Conservation (phyloP, 2,113 vertebrate species). For the Mirza zaza region DNA sequence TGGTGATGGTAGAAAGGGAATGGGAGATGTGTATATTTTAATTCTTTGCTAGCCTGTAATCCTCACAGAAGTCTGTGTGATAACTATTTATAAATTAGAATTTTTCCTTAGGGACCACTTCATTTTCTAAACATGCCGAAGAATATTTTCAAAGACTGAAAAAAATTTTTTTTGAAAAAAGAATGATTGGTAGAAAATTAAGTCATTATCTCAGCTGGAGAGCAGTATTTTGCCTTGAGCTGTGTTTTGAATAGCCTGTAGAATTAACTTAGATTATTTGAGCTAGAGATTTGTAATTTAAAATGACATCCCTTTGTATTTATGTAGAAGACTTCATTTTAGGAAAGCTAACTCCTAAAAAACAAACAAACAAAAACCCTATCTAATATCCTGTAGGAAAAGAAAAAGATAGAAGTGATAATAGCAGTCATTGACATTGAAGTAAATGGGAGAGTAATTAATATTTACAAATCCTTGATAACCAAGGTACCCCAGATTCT, state of each 20-base stretch:
- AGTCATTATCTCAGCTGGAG: slow-evolving; percentile 64
- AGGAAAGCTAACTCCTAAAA: background rate
- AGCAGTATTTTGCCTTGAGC: slow-evolving; percentile 22
- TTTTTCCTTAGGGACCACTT: slow-evolving; percentile 26
- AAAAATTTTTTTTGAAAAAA: background rate
- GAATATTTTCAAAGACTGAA: background rate
- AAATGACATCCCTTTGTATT: slow-evolving; percentile 53
- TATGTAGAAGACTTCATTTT: slow-evolving; percentile 12
- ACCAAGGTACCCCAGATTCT: background rate
- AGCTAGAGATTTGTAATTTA: slow-evolving; percentile 57
- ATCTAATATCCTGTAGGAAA: background rate
- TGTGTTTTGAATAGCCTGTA: slow-evolving; percentile 53
- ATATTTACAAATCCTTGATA: slow-evolving; percentile 13
- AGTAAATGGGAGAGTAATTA: slow-evolving; percentile 5
- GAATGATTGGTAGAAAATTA: slow-evolving; percentile 49
- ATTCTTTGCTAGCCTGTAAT: background rate
- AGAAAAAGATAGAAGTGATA: slow-evolving; percentile 1
- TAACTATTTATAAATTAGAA: slow-evolving; percentile 23
- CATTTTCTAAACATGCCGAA: slow-evolving; percentile 39
- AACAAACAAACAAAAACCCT: background rate
- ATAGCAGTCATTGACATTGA: background rate
- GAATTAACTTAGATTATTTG: slow-evolving; percentile 65
- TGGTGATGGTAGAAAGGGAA: background rate
- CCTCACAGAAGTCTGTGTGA: background rate
- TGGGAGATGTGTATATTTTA: background rate